Evolutionary conservation across 2,888 invertebrate genomes (phyloP), one percentile per base, ranked within the genome.

Genomic region (Xestia c-nigrum): DNA sequence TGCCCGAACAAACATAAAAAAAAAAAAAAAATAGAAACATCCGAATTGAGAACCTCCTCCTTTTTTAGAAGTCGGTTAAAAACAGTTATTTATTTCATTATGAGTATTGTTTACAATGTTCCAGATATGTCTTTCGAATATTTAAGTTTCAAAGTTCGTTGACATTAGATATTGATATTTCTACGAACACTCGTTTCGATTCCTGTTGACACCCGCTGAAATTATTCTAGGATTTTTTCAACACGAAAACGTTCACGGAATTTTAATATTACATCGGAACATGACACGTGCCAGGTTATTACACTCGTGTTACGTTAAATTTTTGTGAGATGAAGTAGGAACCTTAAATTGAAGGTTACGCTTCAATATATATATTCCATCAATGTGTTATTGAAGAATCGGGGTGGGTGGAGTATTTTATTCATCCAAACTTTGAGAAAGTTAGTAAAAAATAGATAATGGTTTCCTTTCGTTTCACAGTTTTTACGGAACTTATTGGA

Each of bases 281-380:
- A 50, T 64, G 43, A 12, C 3, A 40, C 46, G 24, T 40, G 52
- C 47, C 16, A 46, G 10, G 5, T 52, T 50, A 21, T 40, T 19
- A 6, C 38, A n/a, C 31, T 47, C 38, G 0, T n/a, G 75, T 77
- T 19, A 7, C 31, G 5, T 31, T 21, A 43, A 10, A 9, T 38
- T n/a, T 24, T 47, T n/a, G 31, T 24, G 3, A 43, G 16, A 19
- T 7, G 19, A 6, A 19, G 2, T 24, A 59, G n/a, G 31, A 31
- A 31, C 10, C 12, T 38, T 21, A 12, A 12, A 9, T 61, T 38
- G 1, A 2, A 21, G 12, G 52, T 70, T 69, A 79, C 47, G 63
- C 10, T 75, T 38, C 5, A 19, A 16, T 64, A 21, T 50, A 16
- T 64, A 21, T 50, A 81, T 66, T 52, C 46, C 38, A 74, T 46